Evolutionary conservation across 2,888 invertebrate species (phyloP).

Genomic region (Isoperla grammatica): DNA sequence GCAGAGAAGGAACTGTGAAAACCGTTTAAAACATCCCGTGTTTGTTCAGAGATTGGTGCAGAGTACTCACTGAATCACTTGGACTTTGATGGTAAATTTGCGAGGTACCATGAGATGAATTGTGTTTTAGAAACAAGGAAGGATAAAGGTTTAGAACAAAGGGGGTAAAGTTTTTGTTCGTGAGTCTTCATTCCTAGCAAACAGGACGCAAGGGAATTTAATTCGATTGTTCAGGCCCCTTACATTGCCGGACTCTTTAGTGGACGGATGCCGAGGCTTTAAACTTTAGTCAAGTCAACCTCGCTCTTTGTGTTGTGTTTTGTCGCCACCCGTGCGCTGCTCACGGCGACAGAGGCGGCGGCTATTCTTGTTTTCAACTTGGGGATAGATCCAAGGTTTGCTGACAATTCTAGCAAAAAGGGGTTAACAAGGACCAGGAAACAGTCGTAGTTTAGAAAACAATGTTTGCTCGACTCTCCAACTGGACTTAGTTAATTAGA

Average conservation of each 20-base stretch:
- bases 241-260: conserved; percentile 6
- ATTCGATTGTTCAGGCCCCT: conserved; percentile 26
- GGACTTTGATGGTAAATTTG: conserved; percentile 9
- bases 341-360: background rate
- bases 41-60: conserved; percentile 17
- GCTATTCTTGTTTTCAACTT: conserved; percentile 15
- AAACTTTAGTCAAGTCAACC: conserved; percentile 16
- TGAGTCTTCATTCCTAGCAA: conserved; percentile 25
- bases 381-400: background rate
- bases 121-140: conserved; percentile 18
- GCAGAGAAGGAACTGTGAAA: conserved; percentile 3
- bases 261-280: conserved; percentile 3
- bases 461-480: background rate
- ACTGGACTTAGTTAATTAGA: conserved; percentile 18
- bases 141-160: conserved; percentile 19
- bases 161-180: conserved; percentile 18
- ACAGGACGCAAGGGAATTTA: conserved; percentile 29
- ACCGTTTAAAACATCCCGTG: conserved; percentile 15
- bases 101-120: conserved; percentile 13
- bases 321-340: background rate
- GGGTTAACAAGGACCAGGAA: background rate
- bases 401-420: background rate
- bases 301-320: background rate
- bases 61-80: background rate
- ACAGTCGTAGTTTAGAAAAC: background rate